Evolutionary conservation across 2,113 vertebrate genomes (phyloP).

Genomic region (Copsychus sechellarum): DNA sequence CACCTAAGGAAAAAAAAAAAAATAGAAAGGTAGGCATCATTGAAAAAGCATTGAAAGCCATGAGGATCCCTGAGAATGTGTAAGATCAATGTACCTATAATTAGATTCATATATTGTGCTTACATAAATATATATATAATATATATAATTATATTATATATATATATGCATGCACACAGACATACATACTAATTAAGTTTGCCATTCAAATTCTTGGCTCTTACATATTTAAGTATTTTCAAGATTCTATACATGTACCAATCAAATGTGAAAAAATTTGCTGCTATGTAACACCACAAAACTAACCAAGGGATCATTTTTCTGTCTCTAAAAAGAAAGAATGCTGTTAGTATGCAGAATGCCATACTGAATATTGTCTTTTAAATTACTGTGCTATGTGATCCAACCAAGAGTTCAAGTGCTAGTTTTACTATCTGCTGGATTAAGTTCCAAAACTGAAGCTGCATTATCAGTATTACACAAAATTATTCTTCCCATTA

Average conservation of each 20-base stretch:
- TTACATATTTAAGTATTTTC: neutral
- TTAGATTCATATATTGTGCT: neutral
- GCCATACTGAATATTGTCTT: neutral
- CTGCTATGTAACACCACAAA: neutral
- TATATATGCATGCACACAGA: neutral
- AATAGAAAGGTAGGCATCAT: neutral
- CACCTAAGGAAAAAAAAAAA: constrained; percentile 72
- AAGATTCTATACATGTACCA: neutral
- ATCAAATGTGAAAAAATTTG: neutral
- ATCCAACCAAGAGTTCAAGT: neutral
- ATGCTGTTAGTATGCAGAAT: neutral
- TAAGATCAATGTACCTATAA: neutral
- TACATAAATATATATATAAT: too few relatives aligned
- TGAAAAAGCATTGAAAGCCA: neutral
- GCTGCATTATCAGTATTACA: neutral
- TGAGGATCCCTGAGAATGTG: neutral
- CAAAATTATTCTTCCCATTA: neutral
- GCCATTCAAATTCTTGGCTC: neutral
- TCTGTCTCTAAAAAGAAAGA: neutral
- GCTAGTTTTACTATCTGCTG: neutral
- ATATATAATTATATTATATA: too few relatives aligned
- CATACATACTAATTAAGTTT: neutral
- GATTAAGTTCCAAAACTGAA: neutral
- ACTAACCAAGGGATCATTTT: neutral
- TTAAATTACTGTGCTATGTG: neutral